Conservation (phyloP, 1,140 invertebrate genomes). For the Melitaea cinxia region DNA sequence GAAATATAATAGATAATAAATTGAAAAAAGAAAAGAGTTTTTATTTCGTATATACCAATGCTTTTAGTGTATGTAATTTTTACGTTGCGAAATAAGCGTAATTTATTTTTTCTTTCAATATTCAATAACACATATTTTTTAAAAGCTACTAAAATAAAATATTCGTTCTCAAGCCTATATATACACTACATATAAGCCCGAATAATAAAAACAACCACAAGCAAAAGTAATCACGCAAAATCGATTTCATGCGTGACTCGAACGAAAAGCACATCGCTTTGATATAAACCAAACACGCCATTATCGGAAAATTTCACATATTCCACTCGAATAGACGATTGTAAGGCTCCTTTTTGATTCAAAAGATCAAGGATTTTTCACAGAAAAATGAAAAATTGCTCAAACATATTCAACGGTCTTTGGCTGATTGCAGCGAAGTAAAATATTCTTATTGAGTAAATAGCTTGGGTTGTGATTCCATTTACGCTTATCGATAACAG, state of each 20-base stretch:
- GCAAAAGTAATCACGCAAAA: neutral
- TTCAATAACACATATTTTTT: too few relatives aligned
- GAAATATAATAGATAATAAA: too few relatives aligned
- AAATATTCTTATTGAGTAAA: slow-evolving; percentile 34
- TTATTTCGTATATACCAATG: too few relatives aligned
- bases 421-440: slow-evolving; percentile 26
- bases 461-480: slow-evolving; percentile 22
- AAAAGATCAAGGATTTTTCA: slow-evolving; percentile 35
- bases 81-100: too few relatives aligned
- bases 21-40: too few relatives aligned
- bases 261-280: slow-evolving; percentile 8
- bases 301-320: slow-evolving; percentile 20
- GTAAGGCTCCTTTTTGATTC: slow-evolving; percentile 34
- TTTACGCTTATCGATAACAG: neutral
- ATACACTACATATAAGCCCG: neutral
- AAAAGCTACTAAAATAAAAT: too few relatives aligned
- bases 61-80: too few relatives aligned
- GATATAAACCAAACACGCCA: slow-evolving; percentile 2
- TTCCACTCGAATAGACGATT: slow-evolving; percentile 21
- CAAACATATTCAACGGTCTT: slow-evolving; percentile 32
- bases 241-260: slow-evolving; percentile 1
- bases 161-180: too few relatives aligned
- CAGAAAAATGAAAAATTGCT: slow-evolving; percentile 40
- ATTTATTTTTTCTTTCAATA: too few relatives aligned
- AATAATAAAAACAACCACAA: neutral